Percentiles rank a stretch among this genome's conserved stretches.
Evolutionary conservation across 2,888 invertebrate genomes (phyloP).

Genomic region (Spodoptera littoralis): DNA sequence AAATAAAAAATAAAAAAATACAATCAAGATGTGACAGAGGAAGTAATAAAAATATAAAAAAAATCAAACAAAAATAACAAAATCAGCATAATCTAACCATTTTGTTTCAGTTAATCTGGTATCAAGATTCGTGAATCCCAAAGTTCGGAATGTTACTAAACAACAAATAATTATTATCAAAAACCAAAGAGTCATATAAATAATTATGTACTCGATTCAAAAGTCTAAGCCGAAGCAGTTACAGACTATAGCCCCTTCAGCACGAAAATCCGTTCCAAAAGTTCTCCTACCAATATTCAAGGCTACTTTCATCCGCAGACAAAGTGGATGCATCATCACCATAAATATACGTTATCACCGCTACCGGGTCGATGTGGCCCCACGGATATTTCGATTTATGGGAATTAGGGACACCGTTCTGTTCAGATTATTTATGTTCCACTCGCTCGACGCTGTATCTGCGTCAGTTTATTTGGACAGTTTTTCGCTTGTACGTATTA

Average conservation of each 20-base stretch:
- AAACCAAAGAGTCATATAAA: no score
- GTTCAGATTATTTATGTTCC: conserved; percentile 61
- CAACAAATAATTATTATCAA: no score
- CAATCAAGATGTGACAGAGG: no score
- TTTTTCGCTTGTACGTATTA: conserved; percentile 30
- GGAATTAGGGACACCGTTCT: conserved; percentile 65
- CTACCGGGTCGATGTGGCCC: conserved; percentile 58
- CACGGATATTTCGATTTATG: conserved; percentile 74
- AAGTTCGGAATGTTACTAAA: no score
- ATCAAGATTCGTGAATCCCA: no score
- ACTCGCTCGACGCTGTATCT: conserved; percentile 44
- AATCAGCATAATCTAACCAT: no score
- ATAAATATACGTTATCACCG: conserved; percentile 68
- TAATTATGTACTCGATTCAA: no score
- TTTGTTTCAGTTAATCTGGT: no score
- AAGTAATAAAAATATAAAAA: no score
- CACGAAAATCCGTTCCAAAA: conserved; percentile 16
- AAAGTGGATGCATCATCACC: conserved; percentile 54
- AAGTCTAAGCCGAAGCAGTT: no score
- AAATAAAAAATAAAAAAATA: no score
- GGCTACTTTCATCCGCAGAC: conserved; percentile 37
- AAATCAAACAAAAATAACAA: no score
- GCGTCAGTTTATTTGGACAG: conserved; percentile 41
- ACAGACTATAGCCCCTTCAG: not conserved
- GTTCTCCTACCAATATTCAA: conserved; percentile 6